These are phyloP conservation scores for Melitaea cinxia DNA, from an alignment of 1,140 invertebrate genomes.

Conservation along the genomic window DNA sequence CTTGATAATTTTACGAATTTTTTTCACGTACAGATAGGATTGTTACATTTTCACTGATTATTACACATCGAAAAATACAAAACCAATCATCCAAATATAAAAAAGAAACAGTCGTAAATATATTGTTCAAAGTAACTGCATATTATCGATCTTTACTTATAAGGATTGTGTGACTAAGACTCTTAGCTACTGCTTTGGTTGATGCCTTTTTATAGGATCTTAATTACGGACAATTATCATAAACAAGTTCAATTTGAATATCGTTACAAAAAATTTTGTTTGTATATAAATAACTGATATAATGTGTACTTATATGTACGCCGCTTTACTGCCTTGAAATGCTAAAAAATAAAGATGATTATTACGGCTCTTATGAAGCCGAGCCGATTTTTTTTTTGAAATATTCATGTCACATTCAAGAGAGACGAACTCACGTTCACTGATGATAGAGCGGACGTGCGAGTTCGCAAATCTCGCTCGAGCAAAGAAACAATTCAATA, in stretches of 20 bases:
- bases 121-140: conserved; percentile 1
- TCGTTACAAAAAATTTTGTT: background rate
- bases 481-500: conserved; percentile 22
- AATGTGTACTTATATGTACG: background rate
- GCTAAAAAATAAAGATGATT: background rate
- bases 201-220: conserved; percentile 11
- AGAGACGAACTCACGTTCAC: conserved; percentile 7
- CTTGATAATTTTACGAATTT: too few relatives aligned
- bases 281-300: background rate
- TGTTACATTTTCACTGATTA: too few relatives aligned
- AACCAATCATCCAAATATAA: background rate
- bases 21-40: too few relatives aligned
- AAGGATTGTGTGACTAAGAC: background rate
- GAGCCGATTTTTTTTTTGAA: background rate
- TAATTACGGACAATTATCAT: conserved; percentile 5
- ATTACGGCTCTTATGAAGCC: background rate
- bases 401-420: conserved; percentile 15
- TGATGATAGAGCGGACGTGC: conserved; percentile 44
- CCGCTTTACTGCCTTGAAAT: background rate
- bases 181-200: background rate
- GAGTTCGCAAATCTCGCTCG: conserved; percentile 41
- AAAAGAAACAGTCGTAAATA: background rate
- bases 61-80: too few relatives aligned
- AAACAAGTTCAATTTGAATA: conserved; percentile 1
- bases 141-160: background rate